Percentiles rank a stretch among this genome's conserved stretches.
Evolutionary conservation across 2,113 vertebrate species (phyloP).

Genomic region (Hoplias malabaricus): DNA sequence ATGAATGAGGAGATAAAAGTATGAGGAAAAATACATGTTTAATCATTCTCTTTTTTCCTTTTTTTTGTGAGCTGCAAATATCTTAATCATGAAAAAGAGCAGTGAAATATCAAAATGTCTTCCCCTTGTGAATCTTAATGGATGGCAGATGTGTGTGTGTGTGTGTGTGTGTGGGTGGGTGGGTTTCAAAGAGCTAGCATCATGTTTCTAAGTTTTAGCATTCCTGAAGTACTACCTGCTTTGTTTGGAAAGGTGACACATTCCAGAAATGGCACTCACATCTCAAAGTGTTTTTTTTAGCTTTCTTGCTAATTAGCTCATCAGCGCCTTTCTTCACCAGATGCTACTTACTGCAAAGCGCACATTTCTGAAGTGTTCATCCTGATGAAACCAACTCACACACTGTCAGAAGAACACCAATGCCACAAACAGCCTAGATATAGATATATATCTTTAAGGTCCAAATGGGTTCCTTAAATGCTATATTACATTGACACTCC

Average conservation of each 20-base stretch:
- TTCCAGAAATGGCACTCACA: background rate
- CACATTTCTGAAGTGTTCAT: background rate
- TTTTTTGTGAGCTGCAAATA: background rate
- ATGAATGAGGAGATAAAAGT: slow-evolving; percentile 14
- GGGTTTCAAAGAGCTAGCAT: background rate
- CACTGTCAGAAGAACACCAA: too few species aligned
- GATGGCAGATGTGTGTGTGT: background rate
- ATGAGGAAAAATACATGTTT: slow-evolving; percentile 38
- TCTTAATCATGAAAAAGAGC: background rate
- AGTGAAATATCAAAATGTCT: background rate
- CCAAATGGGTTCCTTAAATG: too few species aligned
- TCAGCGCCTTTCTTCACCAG: background rate
- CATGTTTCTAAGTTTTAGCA: background rate
- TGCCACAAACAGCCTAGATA: too few species aligned
- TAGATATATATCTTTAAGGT: too few species aligned
- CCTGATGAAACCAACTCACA: background rate
- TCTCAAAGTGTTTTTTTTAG: background rate
- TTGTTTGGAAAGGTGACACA: background rate
- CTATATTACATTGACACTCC: too few species aligned
- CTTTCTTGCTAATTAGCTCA: background rate
- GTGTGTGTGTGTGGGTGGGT: background rate
- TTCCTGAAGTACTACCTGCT: background rate
- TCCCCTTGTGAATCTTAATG: background rate
- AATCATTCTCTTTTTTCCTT: background rate
- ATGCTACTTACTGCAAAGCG: background rate